A percentile compares a stretch with the other conserved stretches of the same genome.
These are phyloP conservation scores for Homarus americanus DNA, from an alignment of 1,140 invertebrate genomes.

Conservation along the genomic window DNA sequence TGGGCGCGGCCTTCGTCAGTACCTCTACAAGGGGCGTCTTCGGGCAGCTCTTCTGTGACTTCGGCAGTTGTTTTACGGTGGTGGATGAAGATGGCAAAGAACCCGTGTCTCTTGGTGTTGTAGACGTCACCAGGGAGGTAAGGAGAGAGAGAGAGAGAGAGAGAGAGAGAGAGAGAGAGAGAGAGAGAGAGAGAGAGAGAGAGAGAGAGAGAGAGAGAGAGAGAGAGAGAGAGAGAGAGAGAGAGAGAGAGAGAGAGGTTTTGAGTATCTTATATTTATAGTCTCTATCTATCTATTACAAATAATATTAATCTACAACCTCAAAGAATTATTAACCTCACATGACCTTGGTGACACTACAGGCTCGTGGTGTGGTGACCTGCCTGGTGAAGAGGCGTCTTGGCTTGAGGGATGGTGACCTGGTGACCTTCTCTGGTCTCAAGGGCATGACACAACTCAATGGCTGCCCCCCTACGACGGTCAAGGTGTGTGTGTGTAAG, in stretches of 20 bases:
- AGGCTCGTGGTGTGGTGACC: slow-evolving; percentile 88
- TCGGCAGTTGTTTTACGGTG: slow-evolving; percentile 92
- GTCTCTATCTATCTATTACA: no score
- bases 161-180: no score
- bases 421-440: slow-evolving; percentile 90
- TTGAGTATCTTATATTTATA: no score
- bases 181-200: no score
- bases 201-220: no score
- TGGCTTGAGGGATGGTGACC: slow-evolving; percentile 95
- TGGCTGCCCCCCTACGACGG: slow-evolving; percentile 89
- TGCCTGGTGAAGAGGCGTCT: slow-evolving; percentile 94
- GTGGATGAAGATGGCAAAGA: slow-evolving; percentile 93
- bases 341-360: not conserved
- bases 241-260: no score
- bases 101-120: slow-evolving; percentile 91
- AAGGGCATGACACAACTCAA: slow-evolving; percentile 97
- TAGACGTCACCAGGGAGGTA: slow-evolving; percentile 83
- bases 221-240: no score
- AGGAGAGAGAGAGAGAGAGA: no score
- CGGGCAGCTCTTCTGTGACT: slow-evolving; percentile 97
- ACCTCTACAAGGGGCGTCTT: slow-evolving; percentile 95
- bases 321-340: no score
- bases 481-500: slow-evolving; percentile 75
- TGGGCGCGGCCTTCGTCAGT: slow-evolving; percentile 91
- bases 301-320: no score